Base-by-base conservation (phyloP, 2,888 invertebrate species). In the Drosophila monieri region DNA sequence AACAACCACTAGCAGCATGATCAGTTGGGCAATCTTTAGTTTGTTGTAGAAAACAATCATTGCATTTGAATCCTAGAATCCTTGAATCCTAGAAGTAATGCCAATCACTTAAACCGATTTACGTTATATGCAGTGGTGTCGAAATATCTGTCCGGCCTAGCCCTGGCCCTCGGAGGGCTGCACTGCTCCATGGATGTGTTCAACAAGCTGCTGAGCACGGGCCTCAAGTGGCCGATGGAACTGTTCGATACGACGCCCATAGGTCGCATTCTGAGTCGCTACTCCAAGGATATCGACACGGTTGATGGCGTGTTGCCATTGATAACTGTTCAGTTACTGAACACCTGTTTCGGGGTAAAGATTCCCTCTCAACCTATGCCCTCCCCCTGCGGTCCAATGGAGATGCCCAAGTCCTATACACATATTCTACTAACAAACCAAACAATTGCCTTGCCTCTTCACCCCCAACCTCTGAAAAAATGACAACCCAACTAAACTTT, bases 171-270 rank as follows among this genome's bases (percentile, higher is more conserved):
- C 74, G 93, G 93, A 83, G 91, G 90, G 74, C 77, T 92, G 35
- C 85, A 89, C 77, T 96, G 96, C 78, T 95, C 96, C 84, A 91
- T 90, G 87, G 88, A 92, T 55, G 92, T 95, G 89, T 95, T 95
- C 92, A 90, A 91, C 73, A 89, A 90, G 49, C 92, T 96, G 90
- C 92, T 96, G 88, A 84, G 89, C 59, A 93, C 93, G 88, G 93
- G 95, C 74, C 89, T 96, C 77, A 93, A 93, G 88, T 93, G 94
- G 87, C 95, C 96, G 58, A 93, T 95, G 92, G 93, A 94, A 89
- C 94, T 96, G 92, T 96, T 95, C 92, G 96, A 96, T 91, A 94
- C 94, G 80, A 96, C 96, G 58, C 96, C 96, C 46, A 83, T 94
- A 76, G 96, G 96, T 90, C 93, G 96, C 79, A 94, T 96, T 81